phyloP scores from a whole-genome alignment of 2,888 invertebrate genomes.

The Luffia ferchaultella region DNA sequence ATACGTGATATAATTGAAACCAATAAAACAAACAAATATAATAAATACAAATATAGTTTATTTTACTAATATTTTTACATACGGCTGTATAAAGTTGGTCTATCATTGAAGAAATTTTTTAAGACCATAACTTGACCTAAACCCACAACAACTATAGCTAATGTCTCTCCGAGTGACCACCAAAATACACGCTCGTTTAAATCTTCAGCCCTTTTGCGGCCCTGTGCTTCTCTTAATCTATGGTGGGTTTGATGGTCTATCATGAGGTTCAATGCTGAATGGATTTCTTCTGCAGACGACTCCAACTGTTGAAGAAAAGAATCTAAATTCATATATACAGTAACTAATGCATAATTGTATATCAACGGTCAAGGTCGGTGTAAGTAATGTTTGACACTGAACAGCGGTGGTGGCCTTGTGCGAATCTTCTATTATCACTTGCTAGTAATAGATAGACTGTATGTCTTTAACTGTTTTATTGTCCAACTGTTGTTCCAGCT shows the following conservation, averaged over 20 bases:
- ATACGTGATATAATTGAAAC: not conserved
- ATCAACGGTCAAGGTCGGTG: no score
- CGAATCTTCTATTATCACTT: no score
- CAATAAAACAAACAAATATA: not conserved
- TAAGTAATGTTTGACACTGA: no score
- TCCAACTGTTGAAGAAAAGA: constrained; percentile 85
- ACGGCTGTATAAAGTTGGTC: constrained; percentile 52
- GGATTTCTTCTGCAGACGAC: constrained; percentile 87
- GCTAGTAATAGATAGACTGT: no score
- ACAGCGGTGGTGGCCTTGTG: no score
- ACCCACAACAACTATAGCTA: constrained; percentile 85
- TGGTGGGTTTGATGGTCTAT: constrained; percentile 98
- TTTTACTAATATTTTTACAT: constrained; percentile 32
- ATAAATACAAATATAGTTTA: constrained; percentile 3
- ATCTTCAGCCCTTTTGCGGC: constrained; percentile 95
- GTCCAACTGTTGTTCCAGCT: no score
- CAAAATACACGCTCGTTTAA: constrained; percentile 92
- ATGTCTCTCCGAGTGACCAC: constrained; percentile 93
- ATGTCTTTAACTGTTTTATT: no score
- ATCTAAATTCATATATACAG: constrained; percentile 1
- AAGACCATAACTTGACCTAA: constrained; percentile 90
- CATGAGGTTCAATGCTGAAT: constrained; percentile 86
- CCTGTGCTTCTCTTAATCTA: constrained; percentile 91
- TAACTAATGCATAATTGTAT: no score
- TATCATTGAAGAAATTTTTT: constrained; percentile 84